Base-by-base conservation (phyloP, 2,113 vertebrate genomes). In the Strigops habroptila region DNA sequence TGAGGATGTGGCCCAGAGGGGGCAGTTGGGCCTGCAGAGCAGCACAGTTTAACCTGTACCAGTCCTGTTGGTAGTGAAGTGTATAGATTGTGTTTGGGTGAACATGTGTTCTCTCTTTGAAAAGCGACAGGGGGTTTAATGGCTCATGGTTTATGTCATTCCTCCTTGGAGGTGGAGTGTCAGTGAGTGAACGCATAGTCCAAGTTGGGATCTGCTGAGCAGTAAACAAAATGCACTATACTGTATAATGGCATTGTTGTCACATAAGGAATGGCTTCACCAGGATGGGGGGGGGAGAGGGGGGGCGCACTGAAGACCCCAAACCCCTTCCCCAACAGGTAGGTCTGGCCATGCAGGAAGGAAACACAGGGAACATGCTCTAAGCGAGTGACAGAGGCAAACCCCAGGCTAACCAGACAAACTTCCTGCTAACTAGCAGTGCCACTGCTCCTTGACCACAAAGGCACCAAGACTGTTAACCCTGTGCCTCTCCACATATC, bases 71-170 rank as follows among this genome's bases (percentile, higher is more conserved):
- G 35, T 49, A 57, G 48, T 41, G 62, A 71, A 64, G 35, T 4
- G 2, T n/a, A 12, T 18, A 30, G 33, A 39, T 31, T 64, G 43
- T 63, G 55, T 70, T 70, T 22, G 62, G 53, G 31, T 24, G 19
- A 33, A 18, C 0, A 0, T 1, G 4, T 48, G 25, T 48, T 24
- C 49, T 53, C 3, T 27, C 63, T 74, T 70, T 7, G 16, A 69
- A 88, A 85, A 49, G 67, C 63, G 23, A 22, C 0, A 4, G 28
- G 43, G 64, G 25, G 3, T 64, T 78, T 53, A 53, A 86, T 28
- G 57, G n/a, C 24, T 80, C 37, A 57, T 0, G 0, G 53, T 77
- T 90, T 68, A 41, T 0, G 0, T 51, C 37, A 52, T 85, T 82
- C 30, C 23, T 86, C 28, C 49, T 81, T 75, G n/a, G 14, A 78